A percentile compares a stretch with the other conserved stretches of the same genome.
Evolutionary conservation across 2,888 invertebrate species (phyloP).

Genomic region (Acanthoscelides obtectus): DNA sequence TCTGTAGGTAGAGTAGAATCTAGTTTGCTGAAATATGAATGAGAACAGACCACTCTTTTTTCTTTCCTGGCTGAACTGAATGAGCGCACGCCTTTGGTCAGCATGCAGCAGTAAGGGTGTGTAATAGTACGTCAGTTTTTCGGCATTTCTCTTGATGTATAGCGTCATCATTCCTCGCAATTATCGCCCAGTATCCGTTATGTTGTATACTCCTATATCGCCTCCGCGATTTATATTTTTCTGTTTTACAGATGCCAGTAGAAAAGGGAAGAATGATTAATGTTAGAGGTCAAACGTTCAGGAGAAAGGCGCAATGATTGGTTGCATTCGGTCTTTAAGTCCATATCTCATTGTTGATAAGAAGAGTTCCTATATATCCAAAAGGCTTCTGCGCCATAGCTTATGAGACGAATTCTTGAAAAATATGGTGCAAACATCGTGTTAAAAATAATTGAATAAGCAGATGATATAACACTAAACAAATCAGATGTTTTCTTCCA

Average conservation of each 20-base stretch:
- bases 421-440: no score
- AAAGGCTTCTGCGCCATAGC: no score
- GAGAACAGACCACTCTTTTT: no score
- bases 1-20: no score
- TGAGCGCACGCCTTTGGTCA: neutral
- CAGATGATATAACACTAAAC: no score
- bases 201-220: neutral
- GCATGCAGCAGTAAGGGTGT: conserved; percentile 7
- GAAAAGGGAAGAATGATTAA: neutral
- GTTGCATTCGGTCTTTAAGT: neutral
- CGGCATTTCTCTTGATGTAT: neutral
- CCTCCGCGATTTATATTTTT: neutral
- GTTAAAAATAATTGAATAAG: no score
- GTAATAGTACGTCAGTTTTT: conserved; percentile 16
- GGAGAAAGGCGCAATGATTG: neutral
- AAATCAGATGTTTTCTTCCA: no score
- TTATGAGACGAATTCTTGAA: no score
- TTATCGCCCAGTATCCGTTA: neutral
- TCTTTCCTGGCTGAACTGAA: no score
- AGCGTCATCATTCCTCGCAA: neutral
- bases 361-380: no score
- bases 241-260: neutral
- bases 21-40: no score
- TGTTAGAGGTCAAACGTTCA: neutral
- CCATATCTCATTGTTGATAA: neutral